These are phyloP conservation scores for Rhynchomys soricoides DNA, from an alignment of 2,113 vertebrate species.

Conservation along the genomic window DNA sequence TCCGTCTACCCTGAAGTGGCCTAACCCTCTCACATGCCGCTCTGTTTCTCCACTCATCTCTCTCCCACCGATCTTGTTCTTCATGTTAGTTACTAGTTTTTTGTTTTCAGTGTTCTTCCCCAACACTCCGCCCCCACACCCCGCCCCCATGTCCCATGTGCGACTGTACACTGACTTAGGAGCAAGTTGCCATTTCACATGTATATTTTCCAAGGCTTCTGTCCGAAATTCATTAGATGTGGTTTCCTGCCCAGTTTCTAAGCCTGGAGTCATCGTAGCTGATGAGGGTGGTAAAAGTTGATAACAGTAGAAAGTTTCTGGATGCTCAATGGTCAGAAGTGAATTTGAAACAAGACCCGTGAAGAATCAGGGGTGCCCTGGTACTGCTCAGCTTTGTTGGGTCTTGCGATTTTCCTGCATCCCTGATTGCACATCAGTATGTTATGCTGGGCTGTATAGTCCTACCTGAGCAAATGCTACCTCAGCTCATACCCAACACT, in stretches of 20 bases:
- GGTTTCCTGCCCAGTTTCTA: background rate
- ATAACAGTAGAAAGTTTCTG: background rate
- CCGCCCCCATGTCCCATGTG: background rate
- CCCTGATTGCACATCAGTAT: background rate
- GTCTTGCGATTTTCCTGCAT: background rate
- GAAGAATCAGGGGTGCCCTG: background rate
- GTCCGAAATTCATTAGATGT: background rate
- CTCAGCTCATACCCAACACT: background rate
- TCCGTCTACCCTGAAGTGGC: background rate
- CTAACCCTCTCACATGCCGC: fast-evolving
- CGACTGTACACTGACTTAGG: background rate
- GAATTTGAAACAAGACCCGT: background rate
- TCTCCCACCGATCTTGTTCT: background rate
- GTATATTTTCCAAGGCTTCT: background rate
- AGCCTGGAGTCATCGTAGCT: background rate
- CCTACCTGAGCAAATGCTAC: no score
- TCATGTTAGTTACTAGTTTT: background rate
- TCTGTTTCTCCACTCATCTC: background rate
- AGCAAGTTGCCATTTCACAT: background rate
- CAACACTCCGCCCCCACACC: background rate
- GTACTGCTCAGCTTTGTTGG: background rate
- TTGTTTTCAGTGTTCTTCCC: background rate
- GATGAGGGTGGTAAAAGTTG: background rate
- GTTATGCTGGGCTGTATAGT: background rate
- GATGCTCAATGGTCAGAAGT: background rate